phyloP scores from a whole-genome alignment of 2,113 vertebrate genomes.

The Grammomys dolichurus region DNA sequence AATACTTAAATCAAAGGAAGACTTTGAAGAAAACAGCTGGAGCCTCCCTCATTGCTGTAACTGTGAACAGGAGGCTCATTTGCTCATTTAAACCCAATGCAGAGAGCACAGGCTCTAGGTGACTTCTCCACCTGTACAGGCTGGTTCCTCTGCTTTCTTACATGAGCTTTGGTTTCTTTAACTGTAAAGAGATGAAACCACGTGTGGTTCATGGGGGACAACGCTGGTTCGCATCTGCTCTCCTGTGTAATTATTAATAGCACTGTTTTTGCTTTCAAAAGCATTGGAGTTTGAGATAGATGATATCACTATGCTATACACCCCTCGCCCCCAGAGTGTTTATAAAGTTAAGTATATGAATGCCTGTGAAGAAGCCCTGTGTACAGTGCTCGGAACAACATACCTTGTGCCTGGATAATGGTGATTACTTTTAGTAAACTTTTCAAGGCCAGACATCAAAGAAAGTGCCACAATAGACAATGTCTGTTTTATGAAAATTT shows the following conservation, averaged over 20 bases:
- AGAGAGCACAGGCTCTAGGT: not conserved
- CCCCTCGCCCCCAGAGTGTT: not conserved
- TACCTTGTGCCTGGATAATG: not conserved
- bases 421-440: constrained; percentile 11
- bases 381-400: not conserved
- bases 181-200: not conserved
- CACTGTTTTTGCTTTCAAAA: not conserved
- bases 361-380: not conserved
- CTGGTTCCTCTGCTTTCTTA: not conserved
- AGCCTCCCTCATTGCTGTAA: not conserved
- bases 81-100: not conserved
- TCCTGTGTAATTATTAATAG: constrained; percentile 64
- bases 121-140: not conserved
- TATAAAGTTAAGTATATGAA: not conserved
- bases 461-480: constrained; percentile 20
- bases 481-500: constrained; percentile 59
- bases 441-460: constrained; percentile 66
- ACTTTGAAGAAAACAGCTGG: not conserved
- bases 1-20: not conserved
- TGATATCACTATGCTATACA: not conserved
- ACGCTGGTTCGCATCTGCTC: constrained; percentile 20
- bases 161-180: not conserved
- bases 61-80: not conserved
- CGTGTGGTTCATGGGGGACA: constrained; percentile 1
- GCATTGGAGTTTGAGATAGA: constrained; percentile 30